Conservation (phyloP, 2,113 vertebrate species). For the Rousettus leschenaultii region DNA sequence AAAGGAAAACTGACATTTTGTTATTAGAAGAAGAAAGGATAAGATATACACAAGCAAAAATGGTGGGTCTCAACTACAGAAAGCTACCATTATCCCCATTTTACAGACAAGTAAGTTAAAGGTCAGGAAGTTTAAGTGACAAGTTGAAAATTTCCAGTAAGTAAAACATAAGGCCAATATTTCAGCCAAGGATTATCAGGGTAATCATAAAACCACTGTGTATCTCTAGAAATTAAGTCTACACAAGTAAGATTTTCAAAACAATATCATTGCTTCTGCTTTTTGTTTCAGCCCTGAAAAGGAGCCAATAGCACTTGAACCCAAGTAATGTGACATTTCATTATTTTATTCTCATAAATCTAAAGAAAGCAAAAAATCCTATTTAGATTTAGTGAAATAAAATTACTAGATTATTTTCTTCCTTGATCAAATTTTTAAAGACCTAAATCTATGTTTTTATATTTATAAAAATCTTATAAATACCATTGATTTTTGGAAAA, state of each 20-base stretch:
- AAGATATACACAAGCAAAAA: not conserved
- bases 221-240: not conserved
- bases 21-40: not conserved
- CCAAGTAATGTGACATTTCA: not conserved
- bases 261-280: not conserved
- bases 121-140: not conserved
- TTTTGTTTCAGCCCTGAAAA: not conserved
- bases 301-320: not conserved
- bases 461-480: not conserved
- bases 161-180: not conserved
- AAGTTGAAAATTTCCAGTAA: not conserved
- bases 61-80: not conserved
- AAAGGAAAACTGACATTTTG: not conserved
- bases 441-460: not conserved
- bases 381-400: not conserved
- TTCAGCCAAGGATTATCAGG: not conserved
- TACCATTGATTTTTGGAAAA: not conserved
- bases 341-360: not conserved
- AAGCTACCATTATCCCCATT: not conserved
- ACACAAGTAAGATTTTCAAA: not conserved
- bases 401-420: not conserved
- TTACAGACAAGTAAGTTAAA: not conserved
- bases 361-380: not conserved
- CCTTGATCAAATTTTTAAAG: not conserved
- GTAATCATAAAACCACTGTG: not conserved